These are phyloP conservation scores for Chiroxiphia lanceolata DNA, from an alignment of 2,797 vertebrate genomes.

Conservation along the genomic window DNA sequence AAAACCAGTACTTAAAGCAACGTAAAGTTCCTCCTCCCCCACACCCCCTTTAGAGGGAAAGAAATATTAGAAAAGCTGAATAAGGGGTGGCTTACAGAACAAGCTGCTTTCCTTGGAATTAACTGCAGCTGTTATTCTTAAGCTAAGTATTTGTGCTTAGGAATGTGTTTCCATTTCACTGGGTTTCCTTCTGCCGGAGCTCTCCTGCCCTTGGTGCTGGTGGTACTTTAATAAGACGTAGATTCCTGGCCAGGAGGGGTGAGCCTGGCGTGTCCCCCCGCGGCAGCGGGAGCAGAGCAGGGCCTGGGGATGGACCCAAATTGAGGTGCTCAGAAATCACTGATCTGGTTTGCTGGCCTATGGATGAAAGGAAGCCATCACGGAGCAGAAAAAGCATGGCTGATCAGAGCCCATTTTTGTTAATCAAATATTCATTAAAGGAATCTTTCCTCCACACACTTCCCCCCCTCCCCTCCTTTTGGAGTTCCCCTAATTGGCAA, in stretches of 20 bases:
- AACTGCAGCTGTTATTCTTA: constrained; percentile 27
- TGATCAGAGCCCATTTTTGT: constrained; percentile 73
- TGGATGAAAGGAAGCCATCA: constrained; percentile 86
- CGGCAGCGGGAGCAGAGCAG: constrained; percentile 34
- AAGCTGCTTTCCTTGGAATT: constrained; percentile 42
- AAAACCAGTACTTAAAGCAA: neutral
- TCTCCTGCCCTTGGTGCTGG: constrained; percentile 65
- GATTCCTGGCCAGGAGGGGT: constrained; percentile 28
- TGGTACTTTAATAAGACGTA: constrained; percentile 76
- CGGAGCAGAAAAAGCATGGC: constrained; percentile 85
- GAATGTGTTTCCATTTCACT: neutral
- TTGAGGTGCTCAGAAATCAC: constrained; percentile 59
- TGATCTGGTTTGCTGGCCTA: constrained; percentile 79
- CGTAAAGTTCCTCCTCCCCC: neutral
- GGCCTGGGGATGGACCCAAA: constrained; percentile 32
- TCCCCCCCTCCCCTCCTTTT: neutral
- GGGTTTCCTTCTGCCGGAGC: neutral
- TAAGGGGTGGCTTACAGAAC: constrained; percentile 6
- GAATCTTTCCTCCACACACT: constrained; percentile 44
- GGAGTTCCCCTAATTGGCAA: constrained; percentile 76
- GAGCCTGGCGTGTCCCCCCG: constrained; percentile 36
- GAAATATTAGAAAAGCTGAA: constrained; percentile 1
- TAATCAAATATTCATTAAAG: constrained; percentile 71
- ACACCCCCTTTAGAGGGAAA: neutral
- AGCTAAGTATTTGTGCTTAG: constrained; percentile 22